Percentiles rank a stretch among this genome's conserved stretches.
These are phyloP conservation scores for Parnassius mnemosyne DNA, from an alignment of 2,888 invertebrate species.

Conservation along the genomic window DNA sequence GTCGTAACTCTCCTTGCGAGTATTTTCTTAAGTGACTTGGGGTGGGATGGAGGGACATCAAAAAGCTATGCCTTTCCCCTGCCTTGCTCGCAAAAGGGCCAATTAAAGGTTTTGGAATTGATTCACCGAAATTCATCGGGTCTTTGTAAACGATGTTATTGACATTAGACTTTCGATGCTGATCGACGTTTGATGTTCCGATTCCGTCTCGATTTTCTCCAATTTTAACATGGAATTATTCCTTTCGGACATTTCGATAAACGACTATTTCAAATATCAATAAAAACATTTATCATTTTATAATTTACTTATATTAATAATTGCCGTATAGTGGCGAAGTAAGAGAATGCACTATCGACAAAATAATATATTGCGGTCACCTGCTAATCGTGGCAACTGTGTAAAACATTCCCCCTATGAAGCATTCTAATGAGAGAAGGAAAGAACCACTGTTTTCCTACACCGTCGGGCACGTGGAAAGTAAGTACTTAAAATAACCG, in stretches of 20 bases:
- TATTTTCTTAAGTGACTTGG: conserved; percentile 55
- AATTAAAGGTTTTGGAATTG: conserved; percentile 76
- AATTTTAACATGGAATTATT: conserved; percentile 29
- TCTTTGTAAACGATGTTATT: conserved; percentile 64
- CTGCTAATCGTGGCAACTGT: too few species aligned
- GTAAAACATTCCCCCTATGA: too few species aligned
- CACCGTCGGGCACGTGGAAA: too few species aligned
- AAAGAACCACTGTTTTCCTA: too few species aligned
- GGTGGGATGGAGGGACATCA: conserved; percentile 47
- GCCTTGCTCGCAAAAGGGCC: conserved; percentile 50
- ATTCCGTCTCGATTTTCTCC: conserved; percentile 30
- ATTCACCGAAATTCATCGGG: conserved; percentile 55
- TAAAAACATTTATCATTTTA: too few species aligned
- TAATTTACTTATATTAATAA: too few species aligned
- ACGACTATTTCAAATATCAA: conserved; percentile 12
- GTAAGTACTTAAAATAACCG: too few species aligned
- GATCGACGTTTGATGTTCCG: conserved; percentile 56
- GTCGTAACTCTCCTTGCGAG: conserved; percentile 58
- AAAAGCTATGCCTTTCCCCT: conserved; percentile 54
- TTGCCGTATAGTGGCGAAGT: too few species aligned
- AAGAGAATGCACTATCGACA: too few species aligned
- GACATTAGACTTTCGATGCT: conserved; percentile 49
- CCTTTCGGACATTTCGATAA: conserved; percentile 24
- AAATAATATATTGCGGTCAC: too few species aligned
- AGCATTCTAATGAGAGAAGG: too few species aligned